phyloP scores from a whole-genome alignment of 1,140 invertebrate species.

The Chironomus tepperi region DNA sequence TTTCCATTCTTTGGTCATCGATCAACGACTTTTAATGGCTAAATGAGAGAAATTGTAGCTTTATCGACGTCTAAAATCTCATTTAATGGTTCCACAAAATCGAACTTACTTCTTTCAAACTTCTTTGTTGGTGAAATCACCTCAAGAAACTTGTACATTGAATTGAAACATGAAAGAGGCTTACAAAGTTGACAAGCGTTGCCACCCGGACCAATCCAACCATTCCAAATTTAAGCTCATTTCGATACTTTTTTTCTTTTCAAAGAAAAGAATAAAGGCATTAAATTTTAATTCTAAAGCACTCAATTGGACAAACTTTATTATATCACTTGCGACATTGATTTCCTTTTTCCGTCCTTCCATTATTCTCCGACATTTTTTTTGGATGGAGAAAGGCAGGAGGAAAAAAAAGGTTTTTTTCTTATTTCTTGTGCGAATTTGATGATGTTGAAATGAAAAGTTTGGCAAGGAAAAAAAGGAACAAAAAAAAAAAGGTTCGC shows the following conservation, averaged over 20 bases:
- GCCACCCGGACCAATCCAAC: too few species aligned
- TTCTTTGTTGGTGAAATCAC: too few species aligned
- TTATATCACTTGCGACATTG: neutral
- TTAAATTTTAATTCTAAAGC: neutral
- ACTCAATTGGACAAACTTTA: neutral
- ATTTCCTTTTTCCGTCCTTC: neutral
- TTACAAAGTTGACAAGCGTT: too few species aligned
- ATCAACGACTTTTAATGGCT: neutral
- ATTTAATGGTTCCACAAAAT: too few species aligned
- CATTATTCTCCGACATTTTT: neutral
- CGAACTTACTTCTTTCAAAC: too few species aligned
- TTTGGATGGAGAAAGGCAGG: neutral
- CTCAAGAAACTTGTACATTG: too few species aligned
- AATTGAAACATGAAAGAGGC: too few species aligned
- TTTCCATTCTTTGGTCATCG: neutral
- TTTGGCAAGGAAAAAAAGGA: neutral
- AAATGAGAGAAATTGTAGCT: neutral
- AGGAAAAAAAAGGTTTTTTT: neutral
- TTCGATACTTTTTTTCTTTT: too few species aligned
- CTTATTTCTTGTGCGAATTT: too few species aligned
- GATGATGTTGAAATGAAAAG: neutral
- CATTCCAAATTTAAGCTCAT: too few species aligned
- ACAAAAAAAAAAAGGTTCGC: neutral
- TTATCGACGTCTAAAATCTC: too few species aligned
- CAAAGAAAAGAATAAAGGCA: neutral